Base-by-base conservation (phyloP, 2,797 vertebrate genomes). In the Intellagama lesueurii region DNA sequence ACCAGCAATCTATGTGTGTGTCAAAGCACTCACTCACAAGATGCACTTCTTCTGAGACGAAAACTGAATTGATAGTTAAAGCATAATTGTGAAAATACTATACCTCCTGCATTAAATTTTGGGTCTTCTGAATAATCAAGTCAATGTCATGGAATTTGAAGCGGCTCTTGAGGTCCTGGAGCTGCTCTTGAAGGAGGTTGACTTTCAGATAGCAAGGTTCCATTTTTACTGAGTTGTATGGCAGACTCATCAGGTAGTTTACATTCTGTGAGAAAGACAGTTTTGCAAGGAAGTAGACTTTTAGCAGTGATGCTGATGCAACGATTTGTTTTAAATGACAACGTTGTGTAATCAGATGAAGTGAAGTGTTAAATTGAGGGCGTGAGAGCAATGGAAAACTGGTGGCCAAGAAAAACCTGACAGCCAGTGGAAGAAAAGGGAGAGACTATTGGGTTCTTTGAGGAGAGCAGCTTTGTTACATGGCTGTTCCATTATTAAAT, bases 51-150 rank as follows among this genome's bases (percentile, higher is more conserved):
- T 4, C 16, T 4, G 12, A 76, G 70, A 73, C 66, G 32, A 44
- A 73, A 76, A n/a, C 17, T 32, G 32, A 56, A 12, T 49, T 64
- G 19, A 44, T 17, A 7, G 28, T 70, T 56, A 83, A 87, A 52
- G 26, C 52, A 56, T 75, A 82, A 94, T 92, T 90, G 52, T 64
- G 32, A 88, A 90, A 94, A 76, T 88, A 95, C 86, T 69, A 64
- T 96, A 99, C 98, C 98, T 98, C 97, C 91, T 99, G 98, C 97
- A 99, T 98, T 96, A 98, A 96, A 70, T 98, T 98, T 95, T 99
- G 98, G 0, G 98, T 97, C 90, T 97, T 97, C 96, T 99, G 98
- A 92, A 98, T 95, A 94, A 99, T 95, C 88, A 97, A 96, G 9
- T 96, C 95, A 1, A 97, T 93, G 84, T 97, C 96, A 9, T 96